phyloP scores from a whole-genome alignment of 2,797 vertebrate species.

The Stomatorhinus walkeri region DNA sequence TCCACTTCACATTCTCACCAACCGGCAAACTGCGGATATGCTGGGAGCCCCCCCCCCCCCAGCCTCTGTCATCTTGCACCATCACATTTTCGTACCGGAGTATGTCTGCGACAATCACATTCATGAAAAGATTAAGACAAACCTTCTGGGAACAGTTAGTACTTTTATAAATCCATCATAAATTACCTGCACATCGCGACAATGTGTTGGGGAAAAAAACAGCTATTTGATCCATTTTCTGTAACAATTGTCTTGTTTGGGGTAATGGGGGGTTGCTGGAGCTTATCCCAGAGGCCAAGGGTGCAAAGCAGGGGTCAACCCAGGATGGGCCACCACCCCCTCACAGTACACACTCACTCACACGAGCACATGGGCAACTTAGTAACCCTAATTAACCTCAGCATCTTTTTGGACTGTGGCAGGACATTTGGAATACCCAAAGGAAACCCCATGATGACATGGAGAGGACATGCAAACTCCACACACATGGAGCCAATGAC shows the following conservation, averaged over 20 bases:
- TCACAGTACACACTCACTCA: neutral
- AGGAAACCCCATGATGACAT: neutral
- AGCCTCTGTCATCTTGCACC: neutral
- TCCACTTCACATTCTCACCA: neutral
- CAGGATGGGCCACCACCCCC: neutral
- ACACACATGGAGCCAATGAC: neutral
- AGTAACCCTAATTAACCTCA: neutral
- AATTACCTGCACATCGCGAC: neutral
- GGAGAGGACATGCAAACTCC: neutral
- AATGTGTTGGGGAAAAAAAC: neutral
- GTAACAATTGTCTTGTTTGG: neutral
- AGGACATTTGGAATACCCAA: neutral
- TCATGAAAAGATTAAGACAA: neutral
- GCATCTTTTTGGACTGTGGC: neutral
- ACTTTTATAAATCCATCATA: neutral
- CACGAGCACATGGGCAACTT: neutral
- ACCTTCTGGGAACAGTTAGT: neutral
- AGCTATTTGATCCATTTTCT: neutral
- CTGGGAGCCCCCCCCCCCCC: neutral
- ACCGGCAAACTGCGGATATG: neutral
- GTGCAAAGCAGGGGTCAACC: neutral
- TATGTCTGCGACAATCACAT: neutral
- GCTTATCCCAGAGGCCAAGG: neutral
- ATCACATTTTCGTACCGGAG: neutral
- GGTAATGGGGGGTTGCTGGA: neutral